Percentiles rank a stretch among this genome's conserved stretches.
Conservation (phyloP, 1,140 invertebrate species). For the Panagrolaimus sp. region DNA sequence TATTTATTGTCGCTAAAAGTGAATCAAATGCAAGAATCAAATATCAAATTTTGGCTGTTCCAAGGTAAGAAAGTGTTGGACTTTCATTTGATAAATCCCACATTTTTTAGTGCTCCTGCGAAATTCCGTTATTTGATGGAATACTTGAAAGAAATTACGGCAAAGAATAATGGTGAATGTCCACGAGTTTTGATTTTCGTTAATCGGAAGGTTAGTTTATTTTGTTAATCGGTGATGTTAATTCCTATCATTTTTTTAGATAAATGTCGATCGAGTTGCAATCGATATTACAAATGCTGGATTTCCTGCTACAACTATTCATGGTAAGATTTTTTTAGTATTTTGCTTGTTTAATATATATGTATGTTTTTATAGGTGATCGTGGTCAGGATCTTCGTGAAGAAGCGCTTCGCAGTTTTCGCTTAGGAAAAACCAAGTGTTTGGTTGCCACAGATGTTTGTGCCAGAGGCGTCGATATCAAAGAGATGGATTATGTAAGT, state of each 20-base stretch:
- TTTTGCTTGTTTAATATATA: too few relatives aligned
- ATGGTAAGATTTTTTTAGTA: too few relatives aligned
- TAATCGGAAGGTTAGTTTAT: neutral
- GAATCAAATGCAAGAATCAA: constrained; percentile 1
- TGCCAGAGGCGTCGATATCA: constrained; percentile 89
- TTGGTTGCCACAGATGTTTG: constrained; percentile 88
- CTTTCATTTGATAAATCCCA: too few relatives aligned
- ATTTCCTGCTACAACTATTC: neutral
- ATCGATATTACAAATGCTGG: neutral
- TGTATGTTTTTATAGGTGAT: too few relatives aligned
- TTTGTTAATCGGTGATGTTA: too few relatives aligned
- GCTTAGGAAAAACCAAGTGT: constrained; percentile 80
- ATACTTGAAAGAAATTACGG: neutral
- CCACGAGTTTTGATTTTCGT: neutral
- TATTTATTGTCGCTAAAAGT: neutral
- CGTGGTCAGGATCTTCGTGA: constrained; percentile 62
- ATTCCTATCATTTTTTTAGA: too few relatives aligned
- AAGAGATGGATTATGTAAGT: constrained; percentile 83
- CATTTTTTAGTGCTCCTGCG: too few relatives aligned
- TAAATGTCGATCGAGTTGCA: neutral
- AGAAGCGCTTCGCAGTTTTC: constrained; percentile 84
- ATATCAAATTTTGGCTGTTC: neutral
- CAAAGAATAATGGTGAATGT: neutral
- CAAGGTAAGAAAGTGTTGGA: neutral
- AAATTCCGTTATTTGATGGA: neutral